A percentile compares a stretch with the other conserved stretches of the same genome.
Evolutionary conservation across 2,797 vertebrate species (phyloP).

Genomic region (Tenualosa thibaudeaui): DNA sequence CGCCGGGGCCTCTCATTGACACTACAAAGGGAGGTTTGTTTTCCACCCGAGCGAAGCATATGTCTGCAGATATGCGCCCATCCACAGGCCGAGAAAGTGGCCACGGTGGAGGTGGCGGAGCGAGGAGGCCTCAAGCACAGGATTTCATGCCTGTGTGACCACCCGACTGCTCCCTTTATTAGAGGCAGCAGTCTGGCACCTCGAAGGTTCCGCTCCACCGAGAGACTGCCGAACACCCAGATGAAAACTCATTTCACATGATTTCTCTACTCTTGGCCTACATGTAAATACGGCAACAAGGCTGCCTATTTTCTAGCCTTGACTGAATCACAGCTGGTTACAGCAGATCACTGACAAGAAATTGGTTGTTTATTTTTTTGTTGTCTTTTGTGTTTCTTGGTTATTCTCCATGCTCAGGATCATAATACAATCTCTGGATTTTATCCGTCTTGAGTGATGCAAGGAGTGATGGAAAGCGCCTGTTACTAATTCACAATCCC

Average conservation of each 20-base stretch:
- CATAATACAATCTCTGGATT: background rate
- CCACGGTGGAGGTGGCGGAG: constrained; percentile 56
- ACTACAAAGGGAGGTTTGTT: constrained; percentile 71
- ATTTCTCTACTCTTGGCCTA: background rate
- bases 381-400: background rate
- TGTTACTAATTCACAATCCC: background rate
- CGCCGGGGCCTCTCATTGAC: constrained; percentile 53
- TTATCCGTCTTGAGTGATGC: background rate
- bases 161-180: constrained; percentile 39
- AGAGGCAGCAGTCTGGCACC: background rate
- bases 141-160: constrained; percentile 70
- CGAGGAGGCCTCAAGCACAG: background rate
- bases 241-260: background rate
- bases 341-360: background rate
- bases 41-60: constrained; percentile 67
- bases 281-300: background rate
- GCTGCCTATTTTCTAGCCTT: background rate
- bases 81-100: constrained; percentile 72
- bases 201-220: background rate
- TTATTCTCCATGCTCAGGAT: background rate
- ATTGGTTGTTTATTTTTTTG: background rate
- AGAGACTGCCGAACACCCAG: background rate
- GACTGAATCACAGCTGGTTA: background rate
- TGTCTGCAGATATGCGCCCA: constrained; percentile 62
- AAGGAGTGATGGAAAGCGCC: background rate